Evolutionary conservation across 2,888 invertebrate genomes (phyloP).

Genomic region (Phasia obesa): DNA sequence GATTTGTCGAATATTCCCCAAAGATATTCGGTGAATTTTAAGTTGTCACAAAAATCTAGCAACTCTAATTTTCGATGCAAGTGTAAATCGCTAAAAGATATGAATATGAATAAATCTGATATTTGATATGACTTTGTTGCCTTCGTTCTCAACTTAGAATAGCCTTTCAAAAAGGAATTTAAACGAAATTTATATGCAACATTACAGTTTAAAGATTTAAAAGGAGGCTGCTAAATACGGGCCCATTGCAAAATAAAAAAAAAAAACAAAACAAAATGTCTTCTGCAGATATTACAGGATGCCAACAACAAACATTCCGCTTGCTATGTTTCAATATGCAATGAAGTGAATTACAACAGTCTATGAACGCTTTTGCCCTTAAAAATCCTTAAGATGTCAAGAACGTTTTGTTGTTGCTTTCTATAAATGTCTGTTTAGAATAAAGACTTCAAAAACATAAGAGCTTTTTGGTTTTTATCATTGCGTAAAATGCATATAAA

Average conservation of each 20-base stretch:
- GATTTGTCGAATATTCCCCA: no score
- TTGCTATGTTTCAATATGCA: slow-evolving; percentile 24
- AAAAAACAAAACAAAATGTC: slow-evolving; percentile 22
- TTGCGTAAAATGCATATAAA: slow-evolving; percentile 22
- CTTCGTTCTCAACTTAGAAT: background rate
- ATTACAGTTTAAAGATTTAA: slow-evolving; percentile 21
- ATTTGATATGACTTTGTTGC: slow-evolving; percentile 22
- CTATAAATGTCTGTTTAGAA: slow-evolving; percentile 27
- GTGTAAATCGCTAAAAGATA: background rate
- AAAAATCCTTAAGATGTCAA: slow-evolving; percentile 70
- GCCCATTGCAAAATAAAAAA: slow-evolving; percentile 32
- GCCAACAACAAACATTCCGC: background rate
- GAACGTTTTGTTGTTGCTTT: slow-evolving; percentile 53
- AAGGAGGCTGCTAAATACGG: slow-evolving; percentile 23
- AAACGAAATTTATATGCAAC: slow-evolving; percentile 29
- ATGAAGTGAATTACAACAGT: slow-evolving; percentile 39
- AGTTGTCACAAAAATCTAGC: no score
- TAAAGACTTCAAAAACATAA: slow-evolving; percentile 35
- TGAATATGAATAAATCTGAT: slow-evolving; percentile 34
- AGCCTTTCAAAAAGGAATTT: slow-evolving; percentile 6
- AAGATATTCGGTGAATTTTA: no score
- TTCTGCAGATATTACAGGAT: slow-evolving; percentile 23
- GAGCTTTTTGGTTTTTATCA: slow-evolving; percentile 21
- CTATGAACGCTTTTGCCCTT: slow-evolving; percentile 39
- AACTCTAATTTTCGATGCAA: background rate